Conservation (phyloP, 1,140 invertebrate genomes). For the Psix sp. region DNA sequence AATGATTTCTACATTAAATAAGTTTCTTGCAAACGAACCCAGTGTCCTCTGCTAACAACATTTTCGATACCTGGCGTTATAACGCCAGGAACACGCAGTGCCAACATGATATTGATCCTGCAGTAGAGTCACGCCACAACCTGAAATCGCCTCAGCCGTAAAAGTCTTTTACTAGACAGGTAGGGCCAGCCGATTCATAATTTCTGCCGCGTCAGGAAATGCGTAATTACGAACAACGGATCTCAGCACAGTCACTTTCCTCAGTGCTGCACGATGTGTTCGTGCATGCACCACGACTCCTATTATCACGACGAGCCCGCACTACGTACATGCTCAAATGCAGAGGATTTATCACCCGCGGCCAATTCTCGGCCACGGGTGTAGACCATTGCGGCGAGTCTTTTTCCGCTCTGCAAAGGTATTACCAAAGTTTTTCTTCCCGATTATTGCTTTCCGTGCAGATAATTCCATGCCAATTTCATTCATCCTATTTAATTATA, state of each 20-base stretch:
- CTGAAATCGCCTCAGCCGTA: slow-evolving; percentile 38
- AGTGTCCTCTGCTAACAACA: slow-evolving; percentile 20
- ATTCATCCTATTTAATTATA: slow-evolving; percentile 32
- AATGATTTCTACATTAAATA: neutral
- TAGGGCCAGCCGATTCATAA: slow-evolving; percentile 55
- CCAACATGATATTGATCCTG: slow-evolving; percentile 45
- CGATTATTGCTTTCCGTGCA: slow-evolving; percentile 46
- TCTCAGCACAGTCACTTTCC: slow-evolving; percentile 54
- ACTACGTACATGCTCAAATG: slow-evolving; percentile 23
- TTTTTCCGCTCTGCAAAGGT: slow-evolving; percentile 23
- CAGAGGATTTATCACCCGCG: slow-evolving; percentile 40
- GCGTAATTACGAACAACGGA: slow-evolving; percentile 61
- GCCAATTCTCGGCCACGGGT: slow-evolving; percentile 33
- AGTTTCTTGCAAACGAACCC: neutral
- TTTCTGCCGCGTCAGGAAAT: slow-evolving; percentile 53
- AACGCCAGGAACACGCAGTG: slow-evolving; percentile 35
- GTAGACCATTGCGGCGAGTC: neutral
- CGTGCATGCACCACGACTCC: slow-evolving; percentile 41
- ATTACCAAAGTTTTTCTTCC: slow-evolving; percentile 28
- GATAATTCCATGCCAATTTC: slow-evolving; percentile 24
- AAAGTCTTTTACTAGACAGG: slow-evolving; percentile 40
- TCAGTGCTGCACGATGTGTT: slow-evolving; percentile 39
- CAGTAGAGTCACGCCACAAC: slow-evolving; percentile 47
- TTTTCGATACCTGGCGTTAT: slow-evolving; percentile 24
- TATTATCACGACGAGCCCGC: slow-evolving; percentile 29